These are phyloP conservation scores for Otolemur crassicaudatus DNA, from an alignment of 2,797 vertebrate genomes.

Conservation along the genomic window DNA sequence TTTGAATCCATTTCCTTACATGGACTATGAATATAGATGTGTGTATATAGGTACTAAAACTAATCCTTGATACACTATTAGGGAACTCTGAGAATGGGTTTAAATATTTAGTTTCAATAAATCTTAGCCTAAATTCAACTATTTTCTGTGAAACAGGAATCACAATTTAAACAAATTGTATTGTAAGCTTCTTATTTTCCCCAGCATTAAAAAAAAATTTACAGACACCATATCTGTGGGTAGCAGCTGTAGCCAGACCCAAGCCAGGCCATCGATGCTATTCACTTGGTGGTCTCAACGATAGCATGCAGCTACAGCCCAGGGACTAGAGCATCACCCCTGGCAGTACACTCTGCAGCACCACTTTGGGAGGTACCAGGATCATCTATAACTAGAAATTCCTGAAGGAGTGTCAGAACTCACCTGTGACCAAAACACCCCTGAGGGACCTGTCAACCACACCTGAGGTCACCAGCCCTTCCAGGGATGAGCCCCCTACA, in stretches of 20 bases:
- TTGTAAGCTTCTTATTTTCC: not conserved
- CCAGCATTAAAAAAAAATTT: not conserved
- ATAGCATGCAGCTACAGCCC: not conserved
- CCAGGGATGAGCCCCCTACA: slow-evolving; percentile 64
- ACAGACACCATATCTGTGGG: not conserved
- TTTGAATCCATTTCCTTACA: not conserved
- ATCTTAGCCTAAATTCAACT: not conserved
- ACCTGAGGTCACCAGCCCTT: slow-evolving; percentile 92
- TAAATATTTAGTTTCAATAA: not conserved
- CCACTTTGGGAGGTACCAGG: slow-evolving; percentile 89
- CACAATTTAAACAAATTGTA: not conserved
- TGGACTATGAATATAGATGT: not conserved
- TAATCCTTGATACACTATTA: not conserved
- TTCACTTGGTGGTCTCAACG: no score
- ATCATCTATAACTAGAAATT: slow-evolving; percentile 96
- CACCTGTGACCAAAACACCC: slow-evolving; percentile 92
- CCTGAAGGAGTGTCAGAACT: slow-evolving; percentile 94
- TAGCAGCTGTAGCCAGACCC: not conserved
- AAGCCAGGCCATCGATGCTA: not conserved
- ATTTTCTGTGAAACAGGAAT: not conserved
- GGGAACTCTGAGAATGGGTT: not conserved
- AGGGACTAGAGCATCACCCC: not conserved
- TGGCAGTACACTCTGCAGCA: not conserved
- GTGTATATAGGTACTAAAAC: not conserved
- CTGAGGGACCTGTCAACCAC: slow-evolving; percentile 92